Percentiles rank a stretch among this genome's conserved stretches.
Conservation (phyloP, 2,797 vertebrate genomes). For the Hippocampus kuda region DNA sequence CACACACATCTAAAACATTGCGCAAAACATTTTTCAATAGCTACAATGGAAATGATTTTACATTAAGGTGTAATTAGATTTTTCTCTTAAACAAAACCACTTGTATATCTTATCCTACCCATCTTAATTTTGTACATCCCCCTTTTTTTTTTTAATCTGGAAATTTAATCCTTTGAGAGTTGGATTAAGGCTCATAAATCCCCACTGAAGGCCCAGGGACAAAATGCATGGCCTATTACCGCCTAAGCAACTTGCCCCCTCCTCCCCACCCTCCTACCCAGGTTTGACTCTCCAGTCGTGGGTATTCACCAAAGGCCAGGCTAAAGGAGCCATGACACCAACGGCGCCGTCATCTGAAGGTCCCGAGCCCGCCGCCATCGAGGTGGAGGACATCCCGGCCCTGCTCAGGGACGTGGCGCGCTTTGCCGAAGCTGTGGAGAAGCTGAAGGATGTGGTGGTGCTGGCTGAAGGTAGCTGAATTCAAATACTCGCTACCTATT, state of each 20-base stretch:
- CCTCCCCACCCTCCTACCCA: slow-evolving; percentile 7
- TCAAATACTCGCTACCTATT: too few relatives aligned
- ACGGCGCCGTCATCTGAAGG: slow-evolving; percentile 55
- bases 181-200: too few relatives aligned
- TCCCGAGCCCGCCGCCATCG: slow-evolving; percentile 66
- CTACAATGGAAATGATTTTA: too few relatives aligned
- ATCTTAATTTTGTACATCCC: too few relatives aligned
- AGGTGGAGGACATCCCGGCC: slow-evolving; percentile 84
- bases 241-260: not conserved
- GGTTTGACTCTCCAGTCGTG: slow-evolving; percentile 80
- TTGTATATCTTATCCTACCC: too few relatives aligned
- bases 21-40: too few relatives aligned
- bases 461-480: slow-evolving; percentile 73
- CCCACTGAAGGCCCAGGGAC: too few relatives aligned
- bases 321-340: slow-evolving; percentile 62
- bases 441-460: slow-evolving; percentile 84
- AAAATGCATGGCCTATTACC: not conserved
- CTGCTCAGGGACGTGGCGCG: slow-evolving; percentile 79
- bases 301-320: slow-evolving; percentile 68
- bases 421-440: slow-evolving; percentile 88
- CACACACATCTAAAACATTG: too few relatives aligned
- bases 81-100: too few relatives aligned
- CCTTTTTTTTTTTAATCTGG: too few relatives aligned
- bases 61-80: too few relatives aligned
- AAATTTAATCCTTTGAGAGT: too few relatives aligned